Evolutionary conservation across 2,797 vertebrate genomes (phyloP).

Genomic region (Discoglossus pictus): DNA sequence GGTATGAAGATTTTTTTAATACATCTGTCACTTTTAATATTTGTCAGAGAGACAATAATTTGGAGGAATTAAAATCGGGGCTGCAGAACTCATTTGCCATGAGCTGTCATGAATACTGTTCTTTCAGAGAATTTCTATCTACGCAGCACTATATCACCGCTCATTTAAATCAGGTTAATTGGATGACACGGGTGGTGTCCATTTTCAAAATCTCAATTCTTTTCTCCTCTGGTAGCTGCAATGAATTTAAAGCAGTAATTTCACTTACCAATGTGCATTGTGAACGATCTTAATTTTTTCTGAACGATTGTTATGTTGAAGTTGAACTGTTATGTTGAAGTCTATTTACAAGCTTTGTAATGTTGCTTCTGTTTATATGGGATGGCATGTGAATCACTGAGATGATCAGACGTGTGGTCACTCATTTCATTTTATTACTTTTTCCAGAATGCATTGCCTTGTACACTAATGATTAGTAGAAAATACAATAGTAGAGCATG

Average conservation of each 20-base stretch:
- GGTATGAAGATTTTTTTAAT: slow-evolving; percentile 34
- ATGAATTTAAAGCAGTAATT: neutral
- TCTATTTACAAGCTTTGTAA: too few relatives aligned
- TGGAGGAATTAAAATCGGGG: slow-evolving; percentile 39
- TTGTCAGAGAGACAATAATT: slow-evolving; percentile 33
- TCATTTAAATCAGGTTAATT: slow-evolving; percentile 47
- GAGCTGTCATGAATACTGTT: slow-evolving; percentile 18
- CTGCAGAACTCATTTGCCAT: slow-evolving; percentile 38
- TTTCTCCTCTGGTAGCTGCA: neutral
- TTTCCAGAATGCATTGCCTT: too few relatives aligned
- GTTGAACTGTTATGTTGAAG: neutral
- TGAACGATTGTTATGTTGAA: slow-evolving; percentile 12
- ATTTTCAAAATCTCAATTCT: slow-evolving; percentile 21
- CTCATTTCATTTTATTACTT: too few relatives aligned
- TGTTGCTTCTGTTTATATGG: too few relatives aligned
- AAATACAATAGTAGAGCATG: too few relatives aligned
- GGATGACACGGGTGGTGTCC: slow-evolving; percentile 28
- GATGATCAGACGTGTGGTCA: too few relatives aligned
- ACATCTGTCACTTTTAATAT: slow-evolving; percentile 39
- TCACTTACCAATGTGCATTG: neutral
- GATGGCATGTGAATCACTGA: too few relatives aligned
- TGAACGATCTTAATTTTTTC: neutral
- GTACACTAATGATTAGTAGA: too few relatives aligned
- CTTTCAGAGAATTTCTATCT: slow-evolving; percentile 7
- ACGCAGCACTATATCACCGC: slow-evolving; percentile 17